phyloP scores from a whole-genome alignment of 64 coral and sea anemone species.

The Actinia tenebrosa region DNA sequence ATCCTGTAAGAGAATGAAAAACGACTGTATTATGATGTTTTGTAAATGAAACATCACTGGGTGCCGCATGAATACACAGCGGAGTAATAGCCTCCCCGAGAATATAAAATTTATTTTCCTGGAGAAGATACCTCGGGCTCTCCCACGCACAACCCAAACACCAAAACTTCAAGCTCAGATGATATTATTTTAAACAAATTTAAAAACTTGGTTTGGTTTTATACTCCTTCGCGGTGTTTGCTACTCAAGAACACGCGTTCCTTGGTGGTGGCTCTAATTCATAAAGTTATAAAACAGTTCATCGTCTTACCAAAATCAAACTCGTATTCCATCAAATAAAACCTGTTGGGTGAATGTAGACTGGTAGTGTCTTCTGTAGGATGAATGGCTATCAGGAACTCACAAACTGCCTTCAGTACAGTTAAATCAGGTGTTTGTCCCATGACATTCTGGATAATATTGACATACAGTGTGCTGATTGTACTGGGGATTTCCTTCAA shows the following conservation, averaged over 20 bases:
- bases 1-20: not conserved
- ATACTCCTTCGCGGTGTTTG: no score
- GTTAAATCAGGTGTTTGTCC: slow-evolving; percentile 65
- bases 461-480: slow-evolving; percentile 79
- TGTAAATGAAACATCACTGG: no score
- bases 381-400: slow-evolving; percentile 88
- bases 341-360: slow-evolving; percentile 67
- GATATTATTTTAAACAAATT: no score
- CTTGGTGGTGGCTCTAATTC: not conserved
- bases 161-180: no score
- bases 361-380: slow-evolving; percentile 65
- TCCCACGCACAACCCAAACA: no score
- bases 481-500: slow-evolving; percentile 53
- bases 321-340: slow-evolving; percentile 72
- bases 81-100: no score
- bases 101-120: no score
- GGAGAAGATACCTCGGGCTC: no score
- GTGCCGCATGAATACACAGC: no score
- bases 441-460: slow-evolving; percentile 89
- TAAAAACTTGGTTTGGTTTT: no score
- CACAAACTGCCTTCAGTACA: slow-evolving; percentile 86
- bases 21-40: no score
- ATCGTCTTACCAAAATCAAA: slow-evolving; percentile 47
- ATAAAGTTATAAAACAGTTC: not conserved
- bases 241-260: no score